Percentiles rank a stretch among this genome's conserved stretches.
Evolutionary conservation across 2,888 invertebrate species (phyloP).

Genomic region (Reticulitermes lucifugus): DNA sequence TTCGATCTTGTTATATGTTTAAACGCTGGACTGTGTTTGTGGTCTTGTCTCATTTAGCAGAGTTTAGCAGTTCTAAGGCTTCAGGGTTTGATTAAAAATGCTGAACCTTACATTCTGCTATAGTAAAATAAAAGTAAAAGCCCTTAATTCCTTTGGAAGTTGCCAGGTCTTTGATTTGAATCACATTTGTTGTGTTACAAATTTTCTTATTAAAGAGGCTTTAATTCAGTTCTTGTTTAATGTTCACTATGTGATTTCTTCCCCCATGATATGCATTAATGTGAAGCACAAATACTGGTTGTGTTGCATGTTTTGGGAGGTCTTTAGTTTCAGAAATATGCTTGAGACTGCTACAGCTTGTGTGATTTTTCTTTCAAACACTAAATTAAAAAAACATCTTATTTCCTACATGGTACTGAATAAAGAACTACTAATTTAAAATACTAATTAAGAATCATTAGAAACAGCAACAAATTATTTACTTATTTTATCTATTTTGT

Average conservation of each 20-base stretch:
- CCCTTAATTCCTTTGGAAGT: too few relatives aligned
- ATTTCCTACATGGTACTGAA: background rate
- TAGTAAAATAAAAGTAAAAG: too few relatives aligned
- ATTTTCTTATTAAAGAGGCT: background rate
- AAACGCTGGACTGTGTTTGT: too few relatives aligned
- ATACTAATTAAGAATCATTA: too few relatives aligned
- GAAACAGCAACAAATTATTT: too few relatives aligned
- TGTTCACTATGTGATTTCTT: background rate
- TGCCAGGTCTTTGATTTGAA: background rate
- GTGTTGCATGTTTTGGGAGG: background rate
- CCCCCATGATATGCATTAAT: slow-evolving; percentile 1
- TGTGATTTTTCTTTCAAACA: background rate
- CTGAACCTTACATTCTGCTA: too few relatives aligned
- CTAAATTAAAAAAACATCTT: background rate
- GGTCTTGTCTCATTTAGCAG: too few relatives aligned
- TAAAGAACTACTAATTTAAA: too few relatives aligned
- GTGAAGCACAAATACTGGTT: background rate
- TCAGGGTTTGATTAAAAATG: too few relatives aligned
- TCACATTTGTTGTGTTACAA: background rate
- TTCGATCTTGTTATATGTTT: too few relatives aligned
- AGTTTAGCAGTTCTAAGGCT: too few relatives aligned
- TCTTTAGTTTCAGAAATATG: background rate
- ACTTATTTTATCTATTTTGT: too few relatives aligned
- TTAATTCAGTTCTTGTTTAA: background rate
- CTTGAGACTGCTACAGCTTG: slow-evolving; percentile 12